Percentiles rank a stretch among this genome's conserved stretches.
Evolutionary conservation across 2,113 vertebrate species (phyloP).

Genomic region (Natator depressus): DNA sequence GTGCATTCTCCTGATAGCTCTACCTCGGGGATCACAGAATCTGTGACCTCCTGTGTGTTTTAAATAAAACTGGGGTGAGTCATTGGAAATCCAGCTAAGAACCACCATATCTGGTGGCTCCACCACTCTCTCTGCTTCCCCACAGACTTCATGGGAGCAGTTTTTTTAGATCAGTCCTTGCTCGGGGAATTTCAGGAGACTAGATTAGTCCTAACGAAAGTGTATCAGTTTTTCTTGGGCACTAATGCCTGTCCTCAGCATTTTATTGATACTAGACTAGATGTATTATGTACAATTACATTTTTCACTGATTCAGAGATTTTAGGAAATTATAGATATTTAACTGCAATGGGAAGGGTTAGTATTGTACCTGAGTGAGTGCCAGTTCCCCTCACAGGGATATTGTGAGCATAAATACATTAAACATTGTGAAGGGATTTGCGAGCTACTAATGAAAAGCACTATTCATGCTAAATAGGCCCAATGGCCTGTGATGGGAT

Average conservation of each 20-base stretch:
- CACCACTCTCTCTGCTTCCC: neutral
- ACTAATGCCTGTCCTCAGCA: neutral
- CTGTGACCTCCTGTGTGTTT: neutral
- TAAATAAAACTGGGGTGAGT: neutral
- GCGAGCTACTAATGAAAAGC: neutral
- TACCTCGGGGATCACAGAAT: neutral
- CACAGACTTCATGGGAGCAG: neutral
- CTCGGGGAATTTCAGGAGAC: neutral
- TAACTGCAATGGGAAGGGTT: neutral
- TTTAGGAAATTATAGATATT: conserved; percentile 2
- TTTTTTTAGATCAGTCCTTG: neutral
- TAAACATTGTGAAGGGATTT: neutral
- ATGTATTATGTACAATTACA: neutral
- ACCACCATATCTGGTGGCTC: fast-evolving
- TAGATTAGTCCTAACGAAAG: neutral
- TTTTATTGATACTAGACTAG: neutral
- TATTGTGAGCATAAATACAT: neutral
- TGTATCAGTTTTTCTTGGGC: neutral
- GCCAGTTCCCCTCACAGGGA: neutral
- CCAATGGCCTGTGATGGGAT: no score
- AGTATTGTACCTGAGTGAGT: neutral
- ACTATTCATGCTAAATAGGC: neutral
- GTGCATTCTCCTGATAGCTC: neutral
- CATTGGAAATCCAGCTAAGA: neutral
- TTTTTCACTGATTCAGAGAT: conserved; percentile 12